phyloP scores from a whole-genome alignment of 2,113 vertebrate genomes.

The Antigone vipio region DNA sequence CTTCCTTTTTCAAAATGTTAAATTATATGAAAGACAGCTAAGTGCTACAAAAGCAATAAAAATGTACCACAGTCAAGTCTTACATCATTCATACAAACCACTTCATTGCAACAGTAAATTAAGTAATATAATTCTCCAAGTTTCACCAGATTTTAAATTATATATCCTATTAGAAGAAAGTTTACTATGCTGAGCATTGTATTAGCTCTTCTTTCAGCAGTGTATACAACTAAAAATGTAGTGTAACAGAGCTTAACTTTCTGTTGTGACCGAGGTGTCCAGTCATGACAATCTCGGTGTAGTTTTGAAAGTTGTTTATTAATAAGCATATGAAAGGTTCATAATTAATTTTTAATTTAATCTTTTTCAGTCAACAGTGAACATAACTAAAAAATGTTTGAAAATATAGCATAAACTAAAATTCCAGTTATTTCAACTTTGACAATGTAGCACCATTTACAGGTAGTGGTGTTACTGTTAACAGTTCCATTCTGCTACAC shows the following conservation, averaged over 20 bases:
- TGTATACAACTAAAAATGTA: not conserved
- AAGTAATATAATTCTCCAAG: not conserved
- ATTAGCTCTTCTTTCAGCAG: not conserved
- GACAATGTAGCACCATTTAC: not conserved
- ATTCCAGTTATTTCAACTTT: not conserved
- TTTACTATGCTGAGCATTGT: not conserved
- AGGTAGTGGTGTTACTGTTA: not conserved
- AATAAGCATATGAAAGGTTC: not conserved
- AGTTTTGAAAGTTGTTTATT: not conserved
- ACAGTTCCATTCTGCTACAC: not conserved
- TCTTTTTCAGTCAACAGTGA: not conserved
- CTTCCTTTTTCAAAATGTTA: not conserved
- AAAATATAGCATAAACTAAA: not conserved
- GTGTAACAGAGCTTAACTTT: not conserved
- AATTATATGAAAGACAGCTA: not conserved
- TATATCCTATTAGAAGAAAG: not conserved
- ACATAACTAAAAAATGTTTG: not conserved
- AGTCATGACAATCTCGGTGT: fast-evolving
- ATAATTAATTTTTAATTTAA: not conserved
- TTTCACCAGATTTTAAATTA: not conserved
- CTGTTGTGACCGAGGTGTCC: not conserved
- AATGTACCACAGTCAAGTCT: not conserved
- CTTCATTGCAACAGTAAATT: not conserved
- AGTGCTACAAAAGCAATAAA: not conserved
- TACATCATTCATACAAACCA: not conserved